Conservation (phyloP, 2,113 vertebrate species). For the Peucedramus taeniatus region DNA sequence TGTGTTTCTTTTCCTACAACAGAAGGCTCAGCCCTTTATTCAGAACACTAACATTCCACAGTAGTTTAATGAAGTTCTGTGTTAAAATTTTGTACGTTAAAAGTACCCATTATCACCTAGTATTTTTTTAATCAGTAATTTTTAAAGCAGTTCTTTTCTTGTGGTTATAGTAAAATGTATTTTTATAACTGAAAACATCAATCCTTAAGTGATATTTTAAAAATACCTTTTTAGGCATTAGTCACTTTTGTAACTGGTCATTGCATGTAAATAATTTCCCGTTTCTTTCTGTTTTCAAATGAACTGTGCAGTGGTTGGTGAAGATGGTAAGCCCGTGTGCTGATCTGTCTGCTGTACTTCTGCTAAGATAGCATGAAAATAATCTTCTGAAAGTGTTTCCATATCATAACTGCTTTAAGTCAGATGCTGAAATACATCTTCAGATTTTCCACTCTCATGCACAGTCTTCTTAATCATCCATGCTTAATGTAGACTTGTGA, state of each 20-base stretch:
- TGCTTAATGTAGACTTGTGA: slow-evolving; percentile 41
- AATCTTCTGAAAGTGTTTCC: slow-evolving; percentile 61
- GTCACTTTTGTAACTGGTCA: slow-evolving; percentile 53
- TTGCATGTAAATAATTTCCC: slow-evolving; percentile 79
- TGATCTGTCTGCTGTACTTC: slow-evolving; percentile 76
- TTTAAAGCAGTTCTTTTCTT: slow-evolving; percentile 43
- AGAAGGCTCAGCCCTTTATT: not conserved
- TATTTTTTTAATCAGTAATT: slow-evolving; percentile 26
- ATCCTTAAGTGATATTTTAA: not conserved
- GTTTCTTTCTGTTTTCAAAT: slow-evolving; percentile 84
- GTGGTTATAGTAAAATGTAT: slow-evolving; percentile 28
- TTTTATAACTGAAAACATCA: not conserved
- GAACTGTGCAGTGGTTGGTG: slow-evolving; percentile 89
- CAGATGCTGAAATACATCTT: slow-evolving; percentile 54
- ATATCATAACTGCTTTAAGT: slow-evolving; percentile 65
- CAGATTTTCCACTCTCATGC: slow-evolving; percentile 50
- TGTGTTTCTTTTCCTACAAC: slow-evolving; percentile 4
- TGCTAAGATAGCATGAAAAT: slow-evolving; percentile 68
- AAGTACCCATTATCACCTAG: slow-evolving; percentile 36
- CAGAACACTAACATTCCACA: not conserved
- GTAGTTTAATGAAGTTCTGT: not conserved
- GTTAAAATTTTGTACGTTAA: not conserved
- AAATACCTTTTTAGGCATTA: not conserved
- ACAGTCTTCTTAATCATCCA: slow-evolving; percentile 56
- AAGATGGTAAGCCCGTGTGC: slow-evolving; percentile 91